Evolutionary conservation across 1,140 invertebrate genomes (phyloP).

Genomic region (Luehdorfia chinensis): DNA sequence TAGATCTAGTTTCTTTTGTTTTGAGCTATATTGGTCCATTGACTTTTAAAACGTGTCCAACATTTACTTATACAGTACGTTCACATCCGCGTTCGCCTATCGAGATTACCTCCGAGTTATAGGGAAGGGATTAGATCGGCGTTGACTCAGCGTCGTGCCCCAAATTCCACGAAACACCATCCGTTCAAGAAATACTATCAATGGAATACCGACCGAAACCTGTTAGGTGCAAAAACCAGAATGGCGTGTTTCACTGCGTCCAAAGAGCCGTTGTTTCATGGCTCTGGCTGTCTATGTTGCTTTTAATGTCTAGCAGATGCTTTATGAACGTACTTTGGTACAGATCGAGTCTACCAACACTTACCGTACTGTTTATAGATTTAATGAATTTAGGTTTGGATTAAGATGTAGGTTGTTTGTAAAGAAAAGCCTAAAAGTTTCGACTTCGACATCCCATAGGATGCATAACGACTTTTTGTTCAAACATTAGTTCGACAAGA

Average conservation of each 20-base stretch:
- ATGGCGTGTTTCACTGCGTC: slow-evolving; percentile 25
- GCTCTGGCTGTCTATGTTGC: slow-evolving; percentile 41
- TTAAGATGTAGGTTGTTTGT: too few relatives aligned
- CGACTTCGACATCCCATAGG: too few relatives aligned
- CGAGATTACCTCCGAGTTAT: slow-evolving; percentile 45
- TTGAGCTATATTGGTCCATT: slow-evolving; percentile 13
- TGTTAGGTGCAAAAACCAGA: slow-evolving; percentile 26
- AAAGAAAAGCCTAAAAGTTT: too few relatives aligned
- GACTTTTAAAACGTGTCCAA: slow-evolving; percentile 3
- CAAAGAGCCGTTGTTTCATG: slow-evolving; percentile 62
- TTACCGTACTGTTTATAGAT: slow-evolving; percentile 5
- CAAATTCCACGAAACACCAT: slow-evolving; percentile 71
- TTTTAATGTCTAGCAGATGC: slow-evolving; percentile 60
- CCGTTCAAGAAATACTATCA: slow-evolving; percentile 33
- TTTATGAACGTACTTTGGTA: slow-evolving; percentile 39
- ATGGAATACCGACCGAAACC: slow-evolving; percentile 37
- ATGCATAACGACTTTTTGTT: too few relatives aligned
- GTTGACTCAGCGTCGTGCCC: slow-evolving; percentile 70
- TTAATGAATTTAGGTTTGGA: slow-evolving; percentile 5
- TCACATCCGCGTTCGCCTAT: slow-evolving; percentile 35
- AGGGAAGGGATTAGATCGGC: slow-evolving; percentile 64
- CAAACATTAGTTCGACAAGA: too few relatives aligned
- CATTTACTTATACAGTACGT: slow-evolving; percentile 7
- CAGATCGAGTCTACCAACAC: slow-evolving; percentile 2
- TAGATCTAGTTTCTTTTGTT: not conserved